Evolutionary conservation across 2,797 vertebrate genomes (phyloP).

Genomic region (Stomatorhinus walkeri): DNA sequence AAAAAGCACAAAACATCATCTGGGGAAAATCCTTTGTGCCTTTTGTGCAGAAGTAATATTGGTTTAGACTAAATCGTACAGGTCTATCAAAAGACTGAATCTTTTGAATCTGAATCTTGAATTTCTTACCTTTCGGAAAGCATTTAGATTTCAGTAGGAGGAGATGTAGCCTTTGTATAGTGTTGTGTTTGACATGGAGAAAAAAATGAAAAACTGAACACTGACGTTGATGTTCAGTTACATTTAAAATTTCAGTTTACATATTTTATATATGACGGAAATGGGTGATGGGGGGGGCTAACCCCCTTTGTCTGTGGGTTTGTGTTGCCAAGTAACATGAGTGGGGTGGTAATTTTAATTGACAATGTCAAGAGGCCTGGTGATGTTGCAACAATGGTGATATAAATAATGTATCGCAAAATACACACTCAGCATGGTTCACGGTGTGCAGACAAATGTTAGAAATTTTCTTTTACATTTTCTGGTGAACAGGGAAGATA

Average conservation of each 20-base stretch:
- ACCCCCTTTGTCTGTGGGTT: neutral
- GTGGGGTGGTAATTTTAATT: neutral
- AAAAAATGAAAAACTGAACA: neutral
- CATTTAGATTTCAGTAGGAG: neutral
- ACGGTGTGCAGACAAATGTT: neutral
- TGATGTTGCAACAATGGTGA: neutral
- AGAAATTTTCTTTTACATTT: neutral
- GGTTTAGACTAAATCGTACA: neutral
- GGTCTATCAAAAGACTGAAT: neutral
- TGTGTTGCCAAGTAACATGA: constrained; percentile 10
- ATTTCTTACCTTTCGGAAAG: neutral
- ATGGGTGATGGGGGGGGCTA: neutral
- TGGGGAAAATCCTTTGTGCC: neutral
- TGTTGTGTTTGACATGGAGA: neutral
- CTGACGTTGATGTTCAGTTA: neutral
- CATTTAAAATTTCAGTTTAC: neutral
- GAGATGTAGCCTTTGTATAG: neutral
- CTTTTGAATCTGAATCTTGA: neutral
- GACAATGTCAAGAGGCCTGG: neutral
- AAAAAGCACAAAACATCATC: neutral
- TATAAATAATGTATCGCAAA: neutral
- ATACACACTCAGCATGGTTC: neutral
- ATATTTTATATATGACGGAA: neutral
- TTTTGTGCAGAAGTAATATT: neutral
- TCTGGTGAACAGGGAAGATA: neutral